Conservation (phyloP, 53 echinoderm and acorn worm genomes). For the Crossaster papposus region DNA sequence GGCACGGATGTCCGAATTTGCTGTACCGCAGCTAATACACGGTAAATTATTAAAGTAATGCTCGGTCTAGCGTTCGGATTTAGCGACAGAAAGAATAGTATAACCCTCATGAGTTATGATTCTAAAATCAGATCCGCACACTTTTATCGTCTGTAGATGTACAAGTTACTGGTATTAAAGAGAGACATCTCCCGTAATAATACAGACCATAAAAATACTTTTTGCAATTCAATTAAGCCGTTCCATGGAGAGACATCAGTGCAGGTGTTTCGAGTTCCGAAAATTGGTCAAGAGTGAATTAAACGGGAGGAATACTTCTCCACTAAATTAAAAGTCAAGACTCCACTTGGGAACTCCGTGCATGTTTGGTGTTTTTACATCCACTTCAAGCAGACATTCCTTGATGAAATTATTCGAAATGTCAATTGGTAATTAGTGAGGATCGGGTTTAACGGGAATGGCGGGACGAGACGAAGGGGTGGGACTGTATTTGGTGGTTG, state of each 20-base stretch:
- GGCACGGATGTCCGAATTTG: no score
- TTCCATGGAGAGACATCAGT: neutral
- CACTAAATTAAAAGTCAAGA: slow-evolving; percentile 15
- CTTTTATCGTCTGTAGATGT: neutral
- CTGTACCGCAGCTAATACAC: no score
- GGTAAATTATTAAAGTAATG: no score
- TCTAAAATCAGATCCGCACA: neutral
- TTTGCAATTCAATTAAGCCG: slow-evolving; percentile 14
- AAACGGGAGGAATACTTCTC: neutral
- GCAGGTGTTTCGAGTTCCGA: neutral
- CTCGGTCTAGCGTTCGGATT: no score
- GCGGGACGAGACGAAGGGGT: neutral
- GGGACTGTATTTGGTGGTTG: neutral
- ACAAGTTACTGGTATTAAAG: neutral
- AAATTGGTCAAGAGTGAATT: neutral
- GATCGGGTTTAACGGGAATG: slow-evolving; percentile 4
- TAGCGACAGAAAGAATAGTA: no score
- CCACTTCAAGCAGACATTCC: neutral
- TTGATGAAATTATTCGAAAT: slow-evolving; percentile 32
- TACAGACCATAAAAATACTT: neutral
- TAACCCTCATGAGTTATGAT: no score
- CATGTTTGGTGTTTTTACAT: neutral
- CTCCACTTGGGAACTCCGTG: neutral
- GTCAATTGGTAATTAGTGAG: slow-evolving; percentile 41
- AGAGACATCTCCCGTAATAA: neutral